Percentiles rank a stretch among this genome's conserved stretches.
Conservation (phyloP, 2,888 invertebrate species). For the Ormyrus thymus region DNA sequence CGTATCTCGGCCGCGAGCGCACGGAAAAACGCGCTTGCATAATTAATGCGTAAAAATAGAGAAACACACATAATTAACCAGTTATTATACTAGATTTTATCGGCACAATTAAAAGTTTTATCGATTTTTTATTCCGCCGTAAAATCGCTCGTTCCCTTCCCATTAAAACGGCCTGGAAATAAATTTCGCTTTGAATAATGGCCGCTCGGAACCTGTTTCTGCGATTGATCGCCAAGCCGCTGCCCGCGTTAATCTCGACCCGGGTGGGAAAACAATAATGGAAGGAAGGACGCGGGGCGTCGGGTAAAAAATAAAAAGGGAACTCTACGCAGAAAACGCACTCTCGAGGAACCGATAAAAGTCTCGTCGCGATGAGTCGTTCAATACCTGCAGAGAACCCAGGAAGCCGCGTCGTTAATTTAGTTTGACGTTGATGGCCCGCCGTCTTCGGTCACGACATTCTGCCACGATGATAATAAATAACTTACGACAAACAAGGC, state of each 20-base stretch:
- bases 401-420: constrained; percentile 73
- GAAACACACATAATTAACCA: too few species aligned
- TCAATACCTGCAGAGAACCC: constrained; percentile 59
- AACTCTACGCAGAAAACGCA: constrained; percentile 22
- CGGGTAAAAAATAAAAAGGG: neutral
- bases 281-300: neutral
- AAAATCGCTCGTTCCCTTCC: neutral
- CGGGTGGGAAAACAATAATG: constrained; percentile 1
- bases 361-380: constrained; percentile 49
- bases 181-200: too few species aligned
- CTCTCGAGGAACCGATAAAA: constrained; percentile 46
- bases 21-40: neutral
- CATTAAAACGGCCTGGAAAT: too few species aligned
- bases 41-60: neutral
- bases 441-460: constrained; percentile 65
- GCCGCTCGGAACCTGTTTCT: neutral
- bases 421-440: constrained; percentile 71
- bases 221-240: neutral
- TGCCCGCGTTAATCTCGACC: neutral
- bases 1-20: neutral
- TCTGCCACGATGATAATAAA: constrained; percentile 63
- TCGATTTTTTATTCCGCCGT: neutral
- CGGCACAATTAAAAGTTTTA: neutral
- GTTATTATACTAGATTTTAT: too few species aligned
- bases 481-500: constrained; percentile 61